Base-by-base conservation (phyloP, 2,888 invertebrate species). In the Meiosimyza decipiens region DNA sequence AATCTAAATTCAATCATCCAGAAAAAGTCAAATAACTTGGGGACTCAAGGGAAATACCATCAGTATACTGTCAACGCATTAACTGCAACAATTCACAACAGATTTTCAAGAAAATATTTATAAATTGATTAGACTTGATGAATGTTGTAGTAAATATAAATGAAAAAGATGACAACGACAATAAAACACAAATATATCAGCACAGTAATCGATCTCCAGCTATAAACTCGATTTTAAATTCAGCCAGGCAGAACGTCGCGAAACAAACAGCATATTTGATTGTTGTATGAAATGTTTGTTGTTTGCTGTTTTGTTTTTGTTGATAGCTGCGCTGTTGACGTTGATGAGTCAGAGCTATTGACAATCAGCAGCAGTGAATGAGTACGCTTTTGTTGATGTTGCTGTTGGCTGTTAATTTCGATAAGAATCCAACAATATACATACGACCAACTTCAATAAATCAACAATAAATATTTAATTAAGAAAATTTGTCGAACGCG, bases 391-490 rank as follows among this genome's bases (percentile, higher is more conserved):
- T 52, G 60, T 59, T 28, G 57, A 40, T 71, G 49, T 15, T 57
- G 40, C 7, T 69, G 51, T 50, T 69, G 52, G 69, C 52, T 60
- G 71, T 66, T 71, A 66, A 72, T 72, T 66, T 63, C 72, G 72
- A 72, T 72, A 72, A 72, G 67, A 71, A 67, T 47, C 64, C 55
- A 70, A 9, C 9, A 40, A 40, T 40, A 40, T 40, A 40, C 40
- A 40, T 40, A 40, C 40, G 9, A 1, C 6, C 47, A 71, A 57
- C 68, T 69, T 71, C 71, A 73, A 70, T 71, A 72, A 73, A 73
- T 71, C 72, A 70, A 72, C 68, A 75, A 71, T 72, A 73, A 73
- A 75, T 74, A 73, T 75, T 75, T 55, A 69, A 71, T 73, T 73
- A 71, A 74, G 62, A n/a, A 49, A 72, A 64, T 70, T 70, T 52